Evolutionary conservation across 2,888 invertebrate species (phyloP).

Genomic region (Drosophila cognata): DNA sequence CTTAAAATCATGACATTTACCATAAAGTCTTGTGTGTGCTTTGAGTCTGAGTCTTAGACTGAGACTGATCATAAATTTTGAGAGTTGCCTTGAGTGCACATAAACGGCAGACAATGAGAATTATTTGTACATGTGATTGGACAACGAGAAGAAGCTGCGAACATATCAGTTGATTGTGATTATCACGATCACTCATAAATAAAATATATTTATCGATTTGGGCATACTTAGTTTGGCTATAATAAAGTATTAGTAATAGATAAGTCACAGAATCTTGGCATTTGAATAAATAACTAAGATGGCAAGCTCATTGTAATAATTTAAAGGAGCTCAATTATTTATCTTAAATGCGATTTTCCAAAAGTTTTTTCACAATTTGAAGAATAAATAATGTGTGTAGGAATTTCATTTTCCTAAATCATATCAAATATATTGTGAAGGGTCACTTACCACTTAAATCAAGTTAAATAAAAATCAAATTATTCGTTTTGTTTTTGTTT

Average conservation of each 20-base stretch:
- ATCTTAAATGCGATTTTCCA: neutral
- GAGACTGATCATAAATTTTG: constrained; percentile 53
- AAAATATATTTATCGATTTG: constrained; percentile 24
- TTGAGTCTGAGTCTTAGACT: constrained; percentile 26
- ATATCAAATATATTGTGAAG: neutral
- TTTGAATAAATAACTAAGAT: neutral
- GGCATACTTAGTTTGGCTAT: constrained; percentile 15
- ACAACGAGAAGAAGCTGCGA: constrained; percentile 34
- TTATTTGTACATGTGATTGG: constrained; percentile 44
- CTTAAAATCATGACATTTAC: constrained; percentile 75
- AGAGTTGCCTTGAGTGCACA: constrained; percentile 52
- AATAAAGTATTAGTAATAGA: neutral
- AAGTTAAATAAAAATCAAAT: constrained; percentile 20
- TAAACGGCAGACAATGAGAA: constrained; percentile 54
- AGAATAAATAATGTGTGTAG: neutral
- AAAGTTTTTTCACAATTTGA: neutral
- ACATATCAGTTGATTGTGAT: constrained; percentile 41
- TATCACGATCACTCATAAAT: constrained; percentile 56
- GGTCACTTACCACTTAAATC: neutral
- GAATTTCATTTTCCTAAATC: neutral
- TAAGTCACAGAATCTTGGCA: neutral
- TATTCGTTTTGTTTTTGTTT: constrained; percentile 11
- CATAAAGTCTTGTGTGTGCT: constrained; percentile 36
- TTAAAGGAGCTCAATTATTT: neutral
- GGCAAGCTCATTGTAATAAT: neutral